phyloP scores from a whole-genome alignment of 2,888 invertebrate species.

The Acrobasis suavella region DNA sequence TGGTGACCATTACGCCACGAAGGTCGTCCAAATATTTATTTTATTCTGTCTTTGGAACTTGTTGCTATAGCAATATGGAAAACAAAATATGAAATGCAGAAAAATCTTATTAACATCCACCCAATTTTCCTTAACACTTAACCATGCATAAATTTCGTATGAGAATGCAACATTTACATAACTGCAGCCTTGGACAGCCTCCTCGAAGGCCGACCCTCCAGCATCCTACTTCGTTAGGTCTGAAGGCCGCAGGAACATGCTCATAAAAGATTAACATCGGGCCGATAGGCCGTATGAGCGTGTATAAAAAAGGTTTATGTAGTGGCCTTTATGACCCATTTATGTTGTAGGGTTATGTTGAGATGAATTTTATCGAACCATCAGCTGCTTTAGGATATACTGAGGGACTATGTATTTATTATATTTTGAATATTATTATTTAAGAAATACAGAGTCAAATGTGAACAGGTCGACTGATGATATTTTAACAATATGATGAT shows the following conservation, averaged over 20 bases:
- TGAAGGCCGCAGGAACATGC: slow-evolving; percentile 12
- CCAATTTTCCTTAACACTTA: not conserved
- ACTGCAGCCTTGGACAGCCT: slow-evolving; percentile 1
- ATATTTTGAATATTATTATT: no score
- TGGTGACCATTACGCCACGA: no score
- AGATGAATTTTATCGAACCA: not conserved
- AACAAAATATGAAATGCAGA: no score
- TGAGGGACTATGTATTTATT: not conserved
- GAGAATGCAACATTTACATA: not conserved
- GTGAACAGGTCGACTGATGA: no score
- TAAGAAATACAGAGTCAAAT: no score
- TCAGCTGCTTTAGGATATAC: not conserved
- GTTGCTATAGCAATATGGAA: no score
- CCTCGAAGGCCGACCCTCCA: not conserved
- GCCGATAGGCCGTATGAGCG: slow-evolving; percentile 7
- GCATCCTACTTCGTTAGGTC: not conserved
- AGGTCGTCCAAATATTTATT: no score
- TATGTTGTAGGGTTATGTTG: slow-evolving; percentile 2
- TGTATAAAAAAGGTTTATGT: slow-evolving; percentile 15
- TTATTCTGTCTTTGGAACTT: no score
- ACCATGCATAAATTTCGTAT: not conserved
- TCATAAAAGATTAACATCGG: slow-evolving; percentile 11
- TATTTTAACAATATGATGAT: no score
- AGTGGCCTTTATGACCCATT: not conserved
- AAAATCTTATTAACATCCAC: no score